Percentiles rank a stretch among this genome's conserved stretches.
Evolutionary conservation across 2,888 invertebrate species (phyloP).

Genomic region (Drosophila suboccidentalis): DNA sequence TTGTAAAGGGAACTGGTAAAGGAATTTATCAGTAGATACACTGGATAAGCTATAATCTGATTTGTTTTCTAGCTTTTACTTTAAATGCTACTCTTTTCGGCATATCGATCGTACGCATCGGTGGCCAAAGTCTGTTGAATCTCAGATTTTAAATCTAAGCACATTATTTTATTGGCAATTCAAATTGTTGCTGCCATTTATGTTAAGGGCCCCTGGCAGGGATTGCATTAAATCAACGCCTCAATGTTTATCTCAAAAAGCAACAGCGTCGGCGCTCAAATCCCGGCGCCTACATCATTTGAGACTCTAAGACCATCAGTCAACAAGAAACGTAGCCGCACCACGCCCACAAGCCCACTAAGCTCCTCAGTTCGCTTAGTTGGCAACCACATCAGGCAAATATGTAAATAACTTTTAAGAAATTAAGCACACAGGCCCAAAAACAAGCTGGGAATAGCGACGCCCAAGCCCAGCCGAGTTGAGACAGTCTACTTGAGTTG

Average conservation of each 20-base stretch:
- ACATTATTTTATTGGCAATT: constrained; percentile 4
- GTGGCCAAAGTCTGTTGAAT: constrained; percentile 1
- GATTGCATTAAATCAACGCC: constrained; percentile 28
- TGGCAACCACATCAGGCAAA: constrained; percentile 71
- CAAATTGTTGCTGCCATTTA: constrained; percentile 5
- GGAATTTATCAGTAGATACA: neutral
- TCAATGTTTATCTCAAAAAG: constrained; percentile 35
- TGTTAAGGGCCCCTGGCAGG: neutral
- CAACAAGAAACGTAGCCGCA: constrained; percentile 33
- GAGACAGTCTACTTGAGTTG: constrained; percentile 27
- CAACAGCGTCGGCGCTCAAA: constrained; percentile 26
- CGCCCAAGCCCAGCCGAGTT: constrained; percentile 26
- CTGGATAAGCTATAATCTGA: neutral
- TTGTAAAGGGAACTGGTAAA: neutral
- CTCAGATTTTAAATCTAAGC: neutral
- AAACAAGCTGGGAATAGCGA: constrained; percentile 36
- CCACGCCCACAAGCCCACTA: constrained; percentile 34
- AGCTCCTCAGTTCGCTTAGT: constrained; percentile 63
- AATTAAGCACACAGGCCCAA: constrained; percentile 69
- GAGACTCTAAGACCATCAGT: constrained; percentile 32
- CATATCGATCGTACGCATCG: constrained; percentile 2
- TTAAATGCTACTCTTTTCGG: neutral
- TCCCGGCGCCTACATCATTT: constrained; percentile 25
- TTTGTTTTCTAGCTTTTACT: neutral
- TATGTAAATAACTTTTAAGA: constrained; percentile 80